Base-by-base conservation (phyloP, 1,140 invertebrate species). In the Euwallacea similis region DNA sequence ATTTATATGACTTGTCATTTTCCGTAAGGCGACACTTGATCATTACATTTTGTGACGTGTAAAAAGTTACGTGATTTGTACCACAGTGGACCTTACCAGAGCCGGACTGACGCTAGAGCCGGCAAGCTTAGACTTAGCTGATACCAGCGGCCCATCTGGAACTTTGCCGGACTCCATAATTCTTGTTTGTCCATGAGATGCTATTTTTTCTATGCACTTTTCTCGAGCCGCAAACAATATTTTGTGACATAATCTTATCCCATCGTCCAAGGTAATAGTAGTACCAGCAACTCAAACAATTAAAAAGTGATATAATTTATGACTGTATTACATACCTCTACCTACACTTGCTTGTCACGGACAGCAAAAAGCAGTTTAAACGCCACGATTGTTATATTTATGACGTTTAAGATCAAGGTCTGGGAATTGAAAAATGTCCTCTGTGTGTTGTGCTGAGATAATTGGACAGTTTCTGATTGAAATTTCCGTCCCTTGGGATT, bases 281-380 rank as follows among this genome's bases (percentile, higher is more conserved):
- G 13, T 42, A 66, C 21, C 21, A 58, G 10, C 10, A 60, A 55
- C 42, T 59, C 54, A 68, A 68, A 68, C 43, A 60, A 68, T 68
- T 66, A 68, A 68, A 68, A 68, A 68, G 44, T 53, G 60, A 62
- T 69, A 69, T 69, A 69, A 69, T 69, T 69, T 69, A 69, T 69
- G 33, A 55, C 67, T 62, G 60, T 69, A 69, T 69, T 69, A 69
- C 67, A 62, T 67, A 61, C 46, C 67, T 33, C 21, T 62, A 62
- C 67, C 59, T 69, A 69, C 67, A 69, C 67, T 69, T 62, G 53
- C 69, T 71, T 71, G 69, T 71, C 69, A 47, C 54, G 15, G 53
- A 43, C 61, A 71, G 42, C n/a, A 62, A 70, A 55, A 70, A 65
- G 42, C 46, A 43, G 21, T 33, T 58, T 65, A 71, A 66, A 64